phyloP scores from a whole-genome alignment of 2,888 invertebrate genomes.

The Drosophila hamatofila region DNA sequence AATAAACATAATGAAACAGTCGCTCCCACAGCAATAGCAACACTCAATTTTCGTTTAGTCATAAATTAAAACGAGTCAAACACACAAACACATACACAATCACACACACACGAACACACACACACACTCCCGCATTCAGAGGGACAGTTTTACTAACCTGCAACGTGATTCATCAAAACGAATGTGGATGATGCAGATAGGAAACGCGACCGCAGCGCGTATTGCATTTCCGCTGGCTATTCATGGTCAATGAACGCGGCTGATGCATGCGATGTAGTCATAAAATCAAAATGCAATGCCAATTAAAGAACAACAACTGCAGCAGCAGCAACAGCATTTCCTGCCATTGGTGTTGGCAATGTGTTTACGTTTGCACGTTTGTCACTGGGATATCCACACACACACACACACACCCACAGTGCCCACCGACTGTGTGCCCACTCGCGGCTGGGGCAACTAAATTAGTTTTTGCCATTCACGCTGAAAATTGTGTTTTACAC shows the following conservation, averaged over 20 bases:
- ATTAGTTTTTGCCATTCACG: conserved; percentile 46
- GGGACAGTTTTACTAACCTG: not conserved
- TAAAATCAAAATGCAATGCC: conserved; percentile 45
- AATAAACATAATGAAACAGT: conserved; percentile 1
- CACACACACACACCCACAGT: not conserved
- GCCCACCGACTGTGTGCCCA: not conserved
- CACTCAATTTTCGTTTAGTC: conserved; percentile 44
- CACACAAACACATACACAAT: not conserved
- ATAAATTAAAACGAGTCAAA: conserved; percentile 64
- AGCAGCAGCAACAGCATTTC: conserved; percentile 7
- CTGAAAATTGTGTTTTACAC: conserved; percentile 48
- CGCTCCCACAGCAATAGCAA: not conserved
- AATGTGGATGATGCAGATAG: conserved; percentile 22
- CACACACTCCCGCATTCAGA: not conserved
- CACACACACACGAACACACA: not conserved
- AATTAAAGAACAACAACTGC: conserved; percentile 35
- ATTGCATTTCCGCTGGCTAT: conserved; percentile 72
- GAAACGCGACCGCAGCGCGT: conserved; percentile 48
- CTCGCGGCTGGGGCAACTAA: conserved; percentile 20
- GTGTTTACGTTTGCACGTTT: conserved; percentile 56
- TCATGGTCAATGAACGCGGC: conserved; percentile 67
- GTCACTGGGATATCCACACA: not conserved
- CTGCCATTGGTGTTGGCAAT: conserved; percentile 35
- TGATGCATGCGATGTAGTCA: conserved; percentile 33
- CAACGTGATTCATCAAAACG: conserved; percentile 57